Evolutionary conservation across 2,113 vertebrate species (phyloP).

Genomic region (Opisthocomus hoazin): DNA sequence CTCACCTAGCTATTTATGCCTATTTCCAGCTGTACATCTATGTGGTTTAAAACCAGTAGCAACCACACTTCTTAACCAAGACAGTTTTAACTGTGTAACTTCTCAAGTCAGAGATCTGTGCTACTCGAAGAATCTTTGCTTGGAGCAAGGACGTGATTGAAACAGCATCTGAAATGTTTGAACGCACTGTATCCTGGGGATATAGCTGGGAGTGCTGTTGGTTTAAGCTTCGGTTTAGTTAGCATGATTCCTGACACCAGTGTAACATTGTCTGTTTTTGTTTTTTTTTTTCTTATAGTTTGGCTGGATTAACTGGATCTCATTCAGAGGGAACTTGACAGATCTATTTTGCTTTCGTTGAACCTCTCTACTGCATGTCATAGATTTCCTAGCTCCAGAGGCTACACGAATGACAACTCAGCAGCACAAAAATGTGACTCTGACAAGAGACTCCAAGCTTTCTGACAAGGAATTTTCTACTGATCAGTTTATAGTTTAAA

Average conservation of each 20-base stretch:
- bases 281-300: slow-evolving; percentile 43
- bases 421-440: slow-evolving; percentile 10
- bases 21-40: neutral
- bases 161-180: neutral
- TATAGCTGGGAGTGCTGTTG: neutral
- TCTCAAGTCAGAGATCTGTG: neutral
- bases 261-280: neutral
- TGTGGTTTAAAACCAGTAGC: neutral
- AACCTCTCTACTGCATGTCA: neutral
- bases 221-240: neutral
- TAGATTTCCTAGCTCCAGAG: neutral
- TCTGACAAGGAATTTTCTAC: neutral
- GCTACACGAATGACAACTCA: neutral
- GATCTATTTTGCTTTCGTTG: slow-evolving; percentile 14
- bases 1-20: neutral
- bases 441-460: neutral
- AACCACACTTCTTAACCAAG: neutral
- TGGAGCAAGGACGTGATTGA: neutral
- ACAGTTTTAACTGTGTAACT: neutral
- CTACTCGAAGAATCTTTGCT: neutral
- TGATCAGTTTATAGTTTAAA: neutral
- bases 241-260: neutral
- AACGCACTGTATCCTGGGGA: neutral
- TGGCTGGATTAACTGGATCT: slow-evolving; percentile 34
- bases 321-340: slow-evolving; percentile 27